Evolutionary conservation across 1,140 invertebrate species (phyloP).

Genomic region (Lithobius niger): DNA sequence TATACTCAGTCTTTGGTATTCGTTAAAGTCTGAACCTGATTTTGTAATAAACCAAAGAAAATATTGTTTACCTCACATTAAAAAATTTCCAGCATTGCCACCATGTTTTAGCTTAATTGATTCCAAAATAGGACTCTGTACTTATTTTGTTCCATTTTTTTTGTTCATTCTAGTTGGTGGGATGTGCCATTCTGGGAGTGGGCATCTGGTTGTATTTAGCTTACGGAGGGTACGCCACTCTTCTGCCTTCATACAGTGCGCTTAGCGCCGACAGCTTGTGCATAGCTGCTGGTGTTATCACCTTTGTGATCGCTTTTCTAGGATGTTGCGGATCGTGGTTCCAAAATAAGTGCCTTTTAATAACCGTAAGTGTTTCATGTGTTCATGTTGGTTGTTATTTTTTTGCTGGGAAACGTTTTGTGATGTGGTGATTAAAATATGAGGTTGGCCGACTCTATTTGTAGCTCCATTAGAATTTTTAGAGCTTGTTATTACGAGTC

Average conservation of each 20-base stretch:
- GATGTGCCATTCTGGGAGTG: constrained; percentile 54
- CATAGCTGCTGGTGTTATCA: constrained; percentile 48
- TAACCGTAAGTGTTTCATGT: constrained; percentile 52
- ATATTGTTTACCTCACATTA: too few relatives aligned
- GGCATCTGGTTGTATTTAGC: constrained; percentile 55
- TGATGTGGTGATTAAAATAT: too few relatives aligned
- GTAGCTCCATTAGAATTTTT: too few relatives aligned
- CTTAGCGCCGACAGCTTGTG: constrained; percentile 53
- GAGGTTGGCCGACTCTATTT: too few relatives aligned
- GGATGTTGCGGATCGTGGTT: constrained; percentile 71
- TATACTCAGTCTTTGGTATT: too few relatives aligned
- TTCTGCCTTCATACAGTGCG: constrained; percentile 53
- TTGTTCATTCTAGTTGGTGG: constrained; percentile 44
- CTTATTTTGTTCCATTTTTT: constrained; percentile 11
- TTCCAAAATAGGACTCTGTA: neutral
- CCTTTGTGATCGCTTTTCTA: constrained; percentile 58
- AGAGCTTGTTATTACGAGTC: too few relatives aligned
- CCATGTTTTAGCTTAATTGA: constrained; percentile 4
- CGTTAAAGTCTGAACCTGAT: too few relatives aligned
- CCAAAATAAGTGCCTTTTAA: constrained; percentile 57
- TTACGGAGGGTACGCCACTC: constrained; percentile 51
- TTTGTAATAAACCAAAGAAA: too few relatives aligned
- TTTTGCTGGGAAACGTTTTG: neutral
- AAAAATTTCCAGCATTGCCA: constrained; percentile 1
- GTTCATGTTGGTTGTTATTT: neutral